Evolutionary conservation across 2,113 vertebrate genomes (phyloP), one percentile per base, ranked within the genome.

Genomic region (Isichthys henryi): DNA sequence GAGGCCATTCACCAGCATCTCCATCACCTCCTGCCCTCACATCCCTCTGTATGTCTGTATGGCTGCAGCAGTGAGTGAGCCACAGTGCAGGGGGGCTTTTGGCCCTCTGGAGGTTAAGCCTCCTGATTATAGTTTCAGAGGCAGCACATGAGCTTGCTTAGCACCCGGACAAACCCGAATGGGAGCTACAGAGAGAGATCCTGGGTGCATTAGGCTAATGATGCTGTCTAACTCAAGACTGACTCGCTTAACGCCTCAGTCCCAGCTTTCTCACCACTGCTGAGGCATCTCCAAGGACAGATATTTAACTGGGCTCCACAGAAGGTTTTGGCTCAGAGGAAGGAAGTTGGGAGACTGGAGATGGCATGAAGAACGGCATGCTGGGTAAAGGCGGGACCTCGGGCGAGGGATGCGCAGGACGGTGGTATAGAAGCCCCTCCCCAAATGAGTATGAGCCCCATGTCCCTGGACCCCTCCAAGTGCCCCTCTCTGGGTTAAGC

Each of bases 221-320:
- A 62, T 19, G 86, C 52, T 88, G n/a, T 23, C 45, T 53, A 62
- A 88, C 86, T 88, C 17, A 31, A 70, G 9, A 70, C 62, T 13
- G 62, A 70, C 27, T 70, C 3, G 9, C 62, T 84, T n/a, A 48
- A 23, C 9, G 31, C 46, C 11, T 88, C 17, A 82, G 17, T 86
- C 56, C 88, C 7, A 43, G 86, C 88, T 62, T 21, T 45, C 9
- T 84, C 8, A 77, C 70, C 90, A 89, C 46, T 70, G 90, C 91
- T 89, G 74, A 43, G 89, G 89, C 88, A 88, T 90, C 66, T 92
- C 90, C 89, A 77, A 91, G 90, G 92, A 91, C 92, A 86, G 94
- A 95, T 91, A 93, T 95, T 96, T 96, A 96, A 96, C 96, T 96
- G 96, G 95, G 94, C 92, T 93, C 10, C 96, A 96, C 91, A 89